Percentiles rank a stretch among this genome's conserved stretches.
These are phyloP conservation scores for Heterotis niloticus DNA, from an alignment of 2,113 vertebrate species.

Conservation along the genomic window DNA sequence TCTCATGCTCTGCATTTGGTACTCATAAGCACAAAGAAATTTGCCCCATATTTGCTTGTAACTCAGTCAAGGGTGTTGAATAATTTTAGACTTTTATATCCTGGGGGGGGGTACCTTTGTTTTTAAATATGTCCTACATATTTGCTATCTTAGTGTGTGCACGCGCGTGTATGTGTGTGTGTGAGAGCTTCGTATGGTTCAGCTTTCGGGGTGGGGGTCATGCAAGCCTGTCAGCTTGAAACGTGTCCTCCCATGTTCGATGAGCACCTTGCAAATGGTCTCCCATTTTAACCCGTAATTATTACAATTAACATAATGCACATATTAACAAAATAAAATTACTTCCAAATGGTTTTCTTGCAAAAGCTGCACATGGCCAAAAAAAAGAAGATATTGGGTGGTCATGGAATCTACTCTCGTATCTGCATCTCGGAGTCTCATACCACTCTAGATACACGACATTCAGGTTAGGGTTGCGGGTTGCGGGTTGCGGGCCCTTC, in stretches of 20 bases:
- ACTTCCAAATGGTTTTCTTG: constrained; percentile 28
- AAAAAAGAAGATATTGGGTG: background rate
- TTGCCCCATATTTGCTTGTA: too few species aligned
- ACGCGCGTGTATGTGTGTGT: constrained; percentile 31
- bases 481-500: background rate
- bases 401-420: background rate
- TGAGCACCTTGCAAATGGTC: constrained; percentile 30
- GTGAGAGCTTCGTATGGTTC: background rate
- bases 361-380: background rate
- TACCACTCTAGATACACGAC: too few species aligned
- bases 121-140: background rate
- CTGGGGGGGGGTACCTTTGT: background rate
- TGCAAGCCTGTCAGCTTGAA: background rate
- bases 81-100: too few species aligned
- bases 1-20: background rate
- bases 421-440: background rate
- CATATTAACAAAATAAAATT: constrained; percentile 27
- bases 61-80: too few species aligned
- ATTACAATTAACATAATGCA: constrained; percentile 34
- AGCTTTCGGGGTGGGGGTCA: background rate
- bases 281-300: constrained; percentile 34
- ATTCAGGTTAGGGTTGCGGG: background rate
- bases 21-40: too few species aligned
- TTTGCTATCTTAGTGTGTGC: constrained; percentile 28
- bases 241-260: background rate